Conservation (phyloP, 2,797 vertebrate species). For the Echeneis naucrates region DNA sequence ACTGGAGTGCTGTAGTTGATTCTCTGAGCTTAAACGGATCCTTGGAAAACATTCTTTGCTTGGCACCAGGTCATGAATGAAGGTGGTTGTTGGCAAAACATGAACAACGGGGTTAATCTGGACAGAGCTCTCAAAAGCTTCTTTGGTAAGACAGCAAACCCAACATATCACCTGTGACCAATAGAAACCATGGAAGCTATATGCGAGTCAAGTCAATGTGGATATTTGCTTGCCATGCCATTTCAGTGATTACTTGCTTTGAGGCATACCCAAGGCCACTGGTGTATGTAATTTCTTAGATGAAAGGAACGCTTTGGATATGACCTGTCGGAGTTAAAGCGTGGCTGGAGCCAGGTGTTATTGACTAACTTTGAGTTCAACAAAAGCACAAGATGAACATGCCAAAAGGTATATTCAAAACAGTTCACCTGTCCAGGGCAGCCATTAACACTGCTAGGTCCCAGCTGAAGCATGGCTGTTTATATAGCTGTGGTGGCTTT, state of each 20-base stretch:
- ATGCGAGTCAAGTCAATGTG: constrained; percentile 10
- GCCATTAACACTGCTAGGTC: background rate
- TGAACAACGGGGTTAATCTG: background rate
- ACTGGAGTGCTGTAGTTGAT: background rate
- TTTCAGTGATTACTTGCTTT: constrained; percentile 9
- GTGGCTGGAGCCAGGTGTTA: background rate
- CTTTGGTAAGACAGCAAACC: background rate
- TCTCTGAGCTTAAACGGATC: background rate
- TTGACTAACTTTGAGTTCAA: background rate
- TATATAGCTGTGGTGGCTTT: background rate
- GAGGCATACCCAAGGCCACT: background rate
- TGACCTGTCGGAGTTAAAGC: background rate
- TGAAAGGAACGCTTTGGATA: too few species aligned
- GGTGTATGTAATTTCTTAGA: background rate
- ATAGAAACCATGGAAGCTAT: background rate
- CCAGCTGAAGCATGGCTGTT: background rate
- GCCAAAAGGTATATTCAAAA: background rate
- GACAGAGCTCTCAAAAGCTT: background rate
- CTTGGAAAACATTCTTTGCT: background rate
- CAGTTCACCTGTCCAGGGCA: background rate
- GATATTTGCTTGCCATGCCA: constrained; percentile 6
- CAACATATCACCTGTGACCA: constrained; percentile 19
- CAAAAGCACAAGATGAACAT: background rate
- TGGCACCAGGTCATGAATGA: background rate
- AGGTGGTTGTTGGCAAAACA: background rate